These are phyloP conservation scores for Darevskia mixta DNA, from an alignment of 2,797 vertebrate genomes.

Conservation along the genomic window DNA sequence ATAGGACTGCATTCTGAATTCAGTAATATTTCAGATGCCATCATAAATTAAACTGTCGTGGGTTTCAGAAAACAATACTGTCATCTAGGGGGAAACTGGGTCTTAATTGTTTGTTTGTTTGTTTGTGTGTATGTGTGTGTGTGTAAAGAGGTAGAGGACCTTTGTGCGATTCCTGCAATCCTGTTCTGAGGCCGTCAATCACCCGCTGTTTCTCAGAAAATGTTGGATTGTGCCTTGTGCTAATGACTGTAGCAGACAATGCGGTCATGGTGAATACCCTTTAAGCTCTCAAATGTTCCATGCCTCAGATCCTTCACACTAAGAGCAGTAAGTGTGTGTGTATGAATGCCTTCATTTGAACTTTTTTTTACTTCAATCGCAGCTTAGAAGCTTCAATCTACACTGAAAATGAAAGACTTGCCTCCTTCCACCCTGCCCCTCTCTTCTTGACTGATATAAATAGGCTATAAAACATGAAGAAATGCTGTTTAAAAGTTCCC, in stretches of 20 bases:
- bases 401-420: constrained; percentile 35
- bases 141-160: background rate
- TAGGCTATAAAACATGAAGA: constrained; percentile 25
- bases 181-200: background rate
- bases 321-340: background rate
- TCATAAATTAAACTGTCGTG: background rate
- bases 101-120: background rate
- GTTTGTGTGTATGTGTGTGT: too few species aligned
- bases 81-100: background rate
- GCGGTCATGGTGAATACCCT: background rate
- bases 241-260: constrained; percentile 14
- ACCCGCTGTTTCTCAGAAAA: background rate
- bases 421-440: background rate
- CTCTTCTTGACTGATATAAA: constrained; percentile 28
- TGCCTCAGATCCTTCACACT: constrained; percentile 15
- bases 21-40: background rate
- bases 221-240: background rate
- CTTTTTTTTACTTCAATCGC: constrained; percentile 38
- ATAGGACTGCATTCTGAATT: background rate
- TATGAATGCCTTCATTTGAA: background rate
- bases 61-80: background rate
- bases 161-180: background rate
- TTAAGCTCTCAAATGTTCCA: background rate
- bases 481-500: constrained; percentile 40
- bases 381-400: constrained; percentile 15